A percentile compares a stretch with the other conserved stretches of the same genome.
These are phyloP conservation scores for Petrocephalus schoutedeni DNA, from an alignment of 2,797 vertebrate species.

Conservation along the genomic window DNA sequence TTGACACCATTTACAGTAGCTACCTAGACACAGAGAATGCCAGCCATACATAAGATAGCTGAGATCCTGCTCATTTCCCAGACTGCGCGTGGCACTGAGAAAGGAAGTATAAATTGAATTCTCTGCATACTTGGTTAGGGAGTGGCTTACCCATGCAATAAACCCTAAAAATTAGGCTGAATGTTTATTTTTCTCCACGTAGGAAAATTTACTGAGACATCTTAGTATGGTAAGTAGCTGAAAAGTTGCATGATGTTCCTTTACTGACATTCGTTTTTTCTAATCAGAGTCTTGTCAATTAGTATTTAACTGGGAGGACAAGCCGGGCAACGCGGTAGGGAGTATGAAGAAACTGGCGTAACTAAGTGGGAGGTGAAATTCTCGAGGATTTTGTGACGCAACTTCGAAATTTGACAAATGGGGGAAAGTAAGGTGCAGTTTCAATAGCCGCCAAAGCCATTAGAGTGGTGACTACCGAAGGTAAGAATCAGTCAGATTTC, in stretches of 20 bases:
- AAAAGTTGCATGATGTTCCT: not conserved
- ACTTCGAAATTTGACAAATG: constrained; percentile 6
- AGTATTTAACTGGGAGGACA: not conserved
- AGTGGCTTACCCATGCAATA: not conserved
- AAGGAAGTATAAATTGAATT: not conserved
- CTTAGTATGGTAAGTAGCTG: not conserved
- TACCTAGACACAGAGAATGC: not conserved
- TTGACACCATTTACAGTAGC: not conserved
- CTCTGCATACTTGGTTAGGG: not conserved
- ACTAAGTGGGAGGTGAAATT: not conserved
- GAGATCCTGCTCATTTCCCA: not conserved
- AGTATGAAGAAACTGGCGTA: not conserved
- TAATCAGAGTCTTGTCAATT: not conserved
- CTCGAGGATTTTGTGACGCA: constrained; percentile 1
- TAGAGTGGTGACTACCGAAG: not conserved
- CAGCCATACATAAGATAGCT: not conserved
- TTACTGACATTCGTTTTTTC: not conserved
- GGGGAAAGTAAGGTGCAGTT: not conserved
- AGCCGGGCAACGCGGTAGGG: not conserved
- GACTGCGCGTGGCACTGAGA: not conserved
- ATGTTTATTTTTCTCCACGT: constrained; percentile 1
- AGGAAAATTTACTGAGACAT: not conserved
- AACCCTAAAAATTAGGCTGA: not conserved
- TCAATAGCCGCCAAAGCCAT: not conserved
- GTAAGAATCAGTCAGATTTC: not conserved